These are phyloP conservation scores for Calyptommatus sinebrachiatus DNA, from an alignment of 2,113 vertebrate genomes.

Conservation along the genomic window DNA sequence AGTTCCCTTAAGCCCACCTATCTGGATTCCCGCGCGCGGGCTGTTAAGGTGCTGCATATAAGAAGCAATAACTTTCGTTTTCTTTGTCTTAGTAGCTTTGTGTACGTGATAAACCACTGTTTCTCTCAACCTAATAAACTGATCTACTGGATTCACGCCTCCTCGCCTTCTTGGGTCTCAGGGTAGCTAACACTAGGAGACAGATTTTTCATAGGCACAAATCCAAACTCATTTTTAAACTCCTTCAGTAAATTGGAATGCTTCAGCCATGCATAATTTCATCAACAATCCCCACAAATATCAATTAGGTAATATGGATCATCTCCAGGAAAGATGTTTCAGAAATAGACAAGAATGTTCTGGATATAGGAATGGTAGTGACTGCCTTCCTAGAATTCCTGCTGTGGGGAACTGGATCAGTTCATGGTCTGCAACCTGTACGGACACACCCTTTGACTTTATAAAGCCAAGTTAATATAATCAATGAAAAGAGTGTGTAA, in stretches of 20 bases:
- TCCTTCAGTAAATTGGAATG: no score
- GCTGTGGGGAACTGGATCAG: not conserved
- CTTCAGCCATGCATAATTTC: not conserved
- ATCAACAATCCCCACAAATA: not conserved
- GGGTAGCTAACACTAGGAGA: no score
- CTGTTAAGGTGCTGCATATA: no score
- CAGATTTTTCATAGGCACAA: not conserved
- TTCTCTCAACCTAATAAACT: no score
- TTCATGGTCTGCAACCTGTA: not conserved
- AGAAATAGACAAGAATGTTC: not conserved
- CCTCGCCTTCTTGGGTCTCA: no score
- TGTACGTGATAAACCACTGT: no score
- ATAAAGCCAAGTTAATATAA: not conserved
- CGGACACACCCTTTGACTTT: not conserved
- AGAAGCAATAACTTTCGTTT: no score
- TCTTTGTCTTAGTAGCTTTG: no score
- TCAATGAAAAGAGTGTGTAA: constrained; percentile 10
- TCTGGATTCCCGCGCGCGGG: no score
- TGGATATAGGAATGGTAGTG: not conserved
- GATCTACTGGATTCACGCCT: no score
- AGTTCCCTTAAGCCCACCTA: no score
- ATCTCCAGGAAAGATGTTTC: not conserved
- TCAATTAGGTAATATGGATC: not conserved
- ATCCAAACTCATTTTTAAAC: not conserved
- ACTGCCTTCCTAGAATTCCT: not conserved